Percentiles rank a stretch among this genome's conserved stretches.
Conservation (phyloP, 2,888 invertebrate genomes). For the Sicus ferrugineus region DNA sequence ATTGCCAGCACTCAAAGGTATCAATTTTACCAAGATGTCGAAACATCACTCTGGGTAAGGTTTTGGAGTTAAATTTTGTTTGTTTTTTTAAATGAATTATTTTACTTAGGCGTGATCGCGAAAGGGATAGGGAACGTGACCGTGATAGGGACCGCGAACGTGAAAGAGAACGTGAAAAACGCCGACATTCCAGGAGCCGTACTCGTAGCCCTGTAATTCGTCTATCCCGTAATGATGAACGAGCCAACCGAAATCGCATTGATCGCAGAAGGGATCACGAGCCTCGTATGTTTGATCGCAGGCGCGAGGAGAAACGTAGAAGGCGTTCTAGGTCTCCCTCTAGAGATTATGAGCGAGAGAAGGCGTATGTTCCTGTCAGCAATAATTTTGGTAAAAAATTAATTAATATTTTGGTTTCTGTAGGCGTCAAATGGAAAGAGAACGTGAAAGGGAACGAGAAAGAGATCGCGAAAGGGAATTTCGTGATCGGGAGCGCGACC, state of each 20-base stretch:
- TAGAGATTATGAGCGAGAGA: constrained; percentile 55
- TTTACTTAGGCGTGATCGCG: constrained; percentile 41
- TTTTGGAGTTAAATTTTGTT: not conserved
- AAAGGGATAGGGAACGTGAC: constrained; percentile 62
- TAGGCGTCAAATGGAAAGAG: constrained; percentile 39
- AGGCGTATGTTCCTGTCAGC: constrained; percentile 47
- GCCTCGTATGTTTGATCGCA: constrained; percentile 46
- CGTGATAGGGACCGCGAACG: constrained; percentile 41
- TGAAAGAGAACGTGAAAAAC: constrained; percentile 39
- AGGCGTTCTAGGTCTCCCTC: constrained; percentile 52
- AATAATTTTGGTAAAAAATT: no score
- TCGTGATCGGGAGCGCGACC: constrained; percentile 45
- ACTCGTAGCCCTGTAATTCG: constrained; percentile 20
- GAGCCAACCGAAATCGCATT: constrained; percentile 51
- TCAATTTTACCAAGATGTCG: constrained; percentile 35
- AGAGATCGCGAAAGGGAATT: constrained; percentile 64
- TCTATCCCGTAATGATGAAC: constrained; percentile 52
- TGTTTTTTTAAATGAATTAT: not conserved
- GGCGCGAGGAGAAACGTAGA: constrained; percentile 57
- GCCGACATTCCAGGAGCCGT: constrained; percentile 21
- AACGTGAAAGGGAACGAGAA: constrained; percentile 48
- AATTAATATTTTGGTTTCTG: constrained; percentile 10
- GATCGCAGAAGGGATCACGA: constrained; percentile 51
- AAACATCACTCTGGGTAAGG: constrained; percentile 41
- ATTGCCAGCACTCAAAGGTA: no score